Evolutionary conservation across 2,888 invertebrate genomes (phyloP).

Genomic region (Eremobia ochroleuca): DNA sequence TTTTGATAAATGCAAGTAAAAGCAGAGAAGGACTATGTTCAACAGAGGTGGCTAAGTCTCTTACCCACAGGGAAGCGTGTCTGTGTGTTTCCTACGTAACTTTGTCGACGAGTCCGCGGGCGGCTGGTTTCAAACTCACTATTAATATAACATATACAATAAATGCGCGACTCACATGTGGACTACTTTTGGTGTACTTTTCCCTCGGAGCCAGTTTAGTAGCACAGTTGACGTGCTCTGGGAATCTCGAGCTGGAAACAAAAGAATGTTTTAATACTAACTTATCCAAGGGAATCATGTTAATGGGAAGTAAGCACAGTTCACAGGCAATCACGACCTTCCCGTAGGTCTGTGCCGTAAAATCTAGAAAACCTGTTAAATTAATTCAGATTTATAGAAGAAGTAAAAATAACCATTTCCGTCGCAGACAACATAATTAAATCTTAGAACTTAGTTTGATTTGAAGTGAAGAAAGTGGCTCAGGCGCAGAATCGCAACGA

Average conservation of each 20-base stretch:
- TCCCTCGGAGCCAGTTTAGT: conserved; percentile 95
- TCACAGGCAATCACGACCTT: neutral
- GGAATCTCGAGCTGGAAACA: conserved; percentile 93
- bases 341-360: neutral
- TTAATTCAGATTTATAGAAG: neutral
- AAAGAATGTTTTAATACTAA: conserved; percentile 15
- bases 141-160: conserved; percentile 56
- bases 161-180: conserved; percentile 83
- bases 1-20: conserved; percentile 76
- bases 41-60: conserved; percentile 31
- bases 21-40: conserved; percentile 48
- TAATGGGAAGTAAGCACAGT: conserved; percentile 1
- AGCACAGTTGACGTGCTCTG: conserved; percentile 95
- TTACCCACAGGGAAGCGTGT: conserved; percentile 20
- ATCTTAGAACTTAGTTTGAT: neutral
- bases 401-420: neutral
- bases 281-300: neutral
- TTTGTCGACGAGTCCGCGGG: conserved; percentile 43
- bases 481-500: neutral
- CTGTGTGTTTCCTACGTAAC: conserved; percentile 24
- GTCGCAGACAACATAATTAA: neutral
- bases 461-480: neutral
- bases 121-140: conserved; percentile 54
- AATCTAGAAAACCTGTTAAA: neutral
- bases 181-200: conserved; percentile 93